phyloP scores from a whole-genome alignment of 2,797 vertebrate species.

The Carcharodon carcharias region DNA sequence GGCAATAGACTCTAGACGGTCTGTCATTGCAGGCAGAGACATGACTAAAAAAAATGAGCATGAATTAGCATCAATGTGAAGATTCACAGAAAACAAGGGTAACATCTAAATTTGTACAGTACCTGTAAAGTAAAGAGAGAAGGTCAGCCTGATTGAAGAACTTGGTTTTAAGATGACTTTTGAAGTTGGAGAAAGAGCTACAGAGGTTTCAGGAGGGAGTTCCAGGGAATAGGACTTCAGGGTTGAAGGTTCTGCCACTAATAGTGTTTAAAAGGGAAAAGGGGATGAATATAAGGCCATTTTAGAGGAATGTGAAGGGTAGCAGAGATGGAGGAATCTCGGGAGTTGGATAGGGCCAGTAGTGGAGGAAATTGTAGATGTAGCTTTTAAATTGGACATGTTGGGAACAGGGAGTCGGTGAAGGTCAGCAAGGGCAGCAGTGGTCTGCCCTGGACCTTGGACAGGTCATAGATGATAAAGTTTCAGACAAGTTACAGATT shows the following conservation, averaged over 20 bases:
- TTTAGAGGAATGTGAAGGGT: neutral
- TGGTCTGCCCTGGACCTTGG: neutral
- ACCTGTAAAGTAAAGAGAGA: neutral
- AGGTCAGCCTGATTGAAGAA: neutral
- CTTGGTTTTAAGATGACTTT: neutral
- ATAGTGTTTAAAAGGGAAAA: neutral
- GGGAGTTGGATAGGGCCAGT: neutral
- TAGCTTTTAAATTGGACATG: neutral
- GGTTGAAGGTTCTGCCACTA: neutral
- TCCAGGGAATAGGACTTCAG: neutral
- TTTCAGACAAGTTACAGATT: neutral
- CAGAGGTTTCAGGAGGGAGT: neutral
- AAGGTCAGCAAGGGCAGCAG: neutral
- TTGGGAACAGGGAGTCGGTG: too few relatives aligned
- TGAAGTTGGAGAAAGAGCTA: neutral
- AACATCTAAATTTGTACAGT: neutral
- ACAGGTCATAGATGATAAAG: neutral
- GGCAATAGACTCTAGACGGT: conserved; percentile 92
- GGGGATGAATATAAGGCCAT: neutral
- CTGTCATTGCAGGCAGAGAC: conserved; percentile 90
- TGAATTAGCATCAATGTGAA: neutral
- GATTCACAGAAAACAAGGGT: neutral
- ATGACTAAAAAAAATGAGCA: conserved; percentile 64
- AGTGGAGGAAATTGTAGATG: neutral
- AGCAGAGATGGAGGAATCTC: neutral